Evolutionary conservation across 2,888 invertebrate genomes (phyloP), one percentile per base, ranked within the genome.

Genomic region (Clostera curtula): DNA sequence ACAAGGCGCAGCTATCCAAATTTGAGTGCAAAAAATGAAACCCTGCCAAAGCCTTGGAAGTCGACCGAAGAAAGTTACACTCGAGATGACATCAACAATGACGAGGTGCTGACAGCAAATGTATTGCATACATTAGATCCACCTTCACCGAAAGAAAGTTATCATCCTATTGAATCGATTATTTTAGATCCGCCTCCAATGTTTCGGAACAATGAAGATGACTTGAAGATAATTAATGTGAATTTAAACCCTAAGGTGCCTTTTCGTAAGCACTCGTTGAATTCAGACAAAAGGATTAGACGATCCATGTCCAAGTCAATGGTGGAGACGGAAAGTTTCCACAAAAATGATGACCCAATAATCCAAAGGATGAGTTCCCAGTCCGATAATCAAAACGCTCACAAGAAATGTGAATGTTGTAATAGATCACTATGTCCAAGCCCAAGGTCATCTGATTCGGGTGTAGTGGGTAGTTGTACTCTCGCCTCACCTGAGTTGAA

Each of bases 391-490:
- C 62, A 70, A 29, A 73, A 68, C 41, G 31, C 31, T 17, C 53
- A 57, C 14, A 64, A 54, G 35, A 82, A 79, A 56, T 88, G 88
- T 48, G 87, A 86, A 52, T 88, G 88, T 49, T 88, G 88, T 42
- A 86, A 87, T 45, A 82, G 85, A 44, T 88, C 88, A 0, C 66
- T 86, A 42, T 89, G 88, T 39, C 88, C 87, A 18, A 92, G 91
- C 66, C 90, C 90, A 0, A 82, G 91, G 37, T 92, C 91, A 4
- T 93, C 94, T 8, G 92, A 93, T 63, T 94, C 93, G 0, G 95
- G 95, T 12, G 91, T 95, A 75, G 94, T 93, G 1, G 94, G 93
- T 12, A 93, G 93, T 69, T 92, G 90, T 56, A 89, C 89, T 29
- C 80, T 92, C 34, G 87, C 91, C 3, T 90, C 91, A 1, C 91